Conservation (phyloP, 1,140 invertebrate species). For the Cryptotermes secundus region DNA sequence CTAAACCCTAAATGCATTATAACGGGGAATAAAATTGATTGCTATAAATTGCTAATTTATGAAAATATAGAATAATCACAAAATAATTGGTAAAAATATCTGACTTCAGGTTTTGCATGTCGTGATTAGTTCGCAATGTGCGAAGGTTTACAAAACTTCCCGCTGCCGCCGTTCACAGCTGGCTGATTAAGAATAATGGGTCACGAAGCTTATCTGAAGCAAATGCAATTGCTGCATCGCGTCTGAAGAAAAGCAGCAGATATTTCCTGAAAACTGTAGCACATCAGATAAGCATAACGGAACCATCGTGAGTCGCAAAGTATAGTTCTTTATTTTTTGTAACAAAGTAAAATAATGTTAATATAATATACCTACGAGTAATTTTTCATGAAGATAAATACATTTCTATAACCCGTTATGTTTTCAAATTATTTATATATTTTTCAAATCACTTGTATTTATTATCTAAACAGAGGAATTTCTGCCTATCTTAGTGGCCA, state of each 20-base stretch:
- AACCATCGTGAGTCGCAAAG: not conserved
- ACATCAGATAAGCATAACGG: not conserved
- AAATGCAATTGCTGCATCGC: not conserved
- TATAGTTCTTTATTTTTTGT: not conserved
- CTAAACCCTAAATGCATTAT: no score
- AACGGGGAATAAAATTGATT: no score
- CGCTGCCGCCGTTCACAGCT: not conserved
- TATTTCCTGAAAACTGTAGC: not conserved
- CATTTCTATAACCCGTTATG: not conserved
- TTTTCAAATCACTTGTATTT: not conserved
- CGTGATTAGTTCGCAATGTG: no score
- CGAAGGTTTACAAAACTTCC: not conserved
- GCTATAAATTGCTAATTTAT: no score
- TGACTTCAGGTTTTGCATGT: no score
- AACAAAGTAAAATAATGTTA: not conserved
- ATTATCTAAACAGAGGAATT: no score
- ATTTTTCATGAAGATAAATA: not conserved
- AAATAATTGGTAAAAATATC: no score
- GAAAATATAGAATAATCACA: no score
- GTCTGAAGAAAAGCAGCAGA: not conserved
- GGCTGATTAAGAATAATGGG: slow-evolving; percentile 8
- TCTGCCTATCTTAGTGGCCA: no score
- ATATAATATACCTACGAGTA: not conserved
- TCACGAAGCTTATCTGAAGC: not conserved
- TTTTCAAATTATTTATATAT: not conserved